Evolutionary conservation across 2,113 vertebrate species (phyloP), one percentile per base, ranked within the genome.

Genomic region (Cyanoliseus patagonus): DNA sequence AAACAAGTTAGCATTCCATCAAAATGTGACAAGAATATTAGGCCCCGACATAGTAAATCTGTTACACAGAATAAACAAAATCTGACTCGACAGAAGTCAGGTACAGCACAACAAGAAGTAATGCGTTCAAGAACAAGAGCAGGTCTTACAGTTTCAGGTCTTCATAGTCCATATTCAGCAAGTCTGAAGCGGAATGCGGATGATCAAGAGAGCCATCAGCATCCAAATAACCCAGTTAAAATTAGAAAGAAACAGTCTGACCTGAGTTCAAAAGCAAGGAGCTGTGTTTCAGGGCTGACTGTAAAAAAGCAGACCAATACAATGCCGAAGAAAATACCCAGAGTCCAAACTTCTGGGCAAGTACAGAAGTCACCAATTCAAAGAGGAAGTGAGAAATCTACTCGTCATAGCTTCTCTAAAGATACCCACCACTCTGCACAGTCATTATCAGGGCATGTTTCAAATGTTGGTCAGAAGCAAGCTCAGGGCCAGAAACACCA

Each of bases 231-330:
- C 74, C 97, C 98, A 8, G 62, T 97, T 57, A 99, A 99, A 98
- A 96, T 99, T 63, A 99, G 98, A 68, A 99, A 99, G 97, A 97
- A 98, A 88, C 98, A 98, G 17, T 70, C 89, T 55, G 96, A 97
- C 72, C 95, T 97, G 42, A 64, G 95, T 92, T 80, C 86, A 53
- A 98, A 98, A 91, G 53, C 72, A 84, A 98, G 95, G 68, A 96
- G 83, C 90, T 91, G 66, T 17, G 70, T 90, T 92, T 92, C 97
- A 92, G 97, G 94, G 13, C 23, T 83, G 37, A 90, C 95, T 14
- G 17, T 96, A 30, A 98, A 98, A 97, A 98, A 96, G 61, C 97
- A 98, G 53, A 57, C 37, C 33, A 95, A 93, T 91, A 63, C 95
- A 68, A 7, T 95, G 57, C 91, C 90, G 53, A 98, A 96, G 95